Base-by-base conservation (phyloP, 2,888 invertebrate species). In the Clusia tigrina region DNA sequence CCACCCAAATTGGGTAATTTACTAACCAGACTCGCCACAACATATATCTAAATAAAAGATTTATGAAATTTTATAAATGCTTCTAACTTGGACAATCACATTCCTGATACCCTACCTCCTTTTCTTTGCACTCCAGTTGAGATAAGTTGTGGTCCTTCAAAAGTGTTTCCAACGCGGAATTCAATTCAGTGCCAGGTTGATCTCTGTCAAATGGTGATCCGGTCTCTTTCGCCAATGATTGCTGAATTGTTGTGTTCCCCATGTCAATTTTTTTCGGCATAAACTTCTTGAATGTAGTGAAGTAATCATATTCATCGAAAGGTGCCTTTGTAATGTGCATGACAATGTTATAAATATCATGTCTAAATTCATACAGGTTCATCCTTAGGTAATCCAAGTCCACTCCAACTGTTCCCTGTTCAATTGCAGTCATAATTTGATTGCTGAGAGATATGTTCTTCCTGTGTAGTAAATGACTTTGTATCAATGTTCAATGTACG, bases 1-100 rank as follows among this genome's bases (percentile, higher is more conserved):
- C 96, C 97, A 3, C 97, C 97, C 57, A 98, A 86, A 85, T 98
- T 98, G 2, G 96, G 92, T 25, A 90, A 78, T 78, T 92, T 91
- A 73, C 94, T 92, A 68, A 98, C 88, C 22, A 97, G 86, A 5
- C 93, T 91, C 1, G 96, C 94, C 0, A 97, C 91, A 1, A 97
- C 88, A 68, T 96, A 89, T 0, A 75, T 56, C 15, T 71, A 71
- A n/a, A n/a, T 69, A 3, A 62, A n/a, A n/a, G n/a, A n/a, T n/a
- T n/a, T n/a, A n/a, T n/a, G n/a, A n/a, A 63, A 48, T 2, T n/a
- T n/a, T 48, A 2, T 17, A 48, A 48, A 10, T 17, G 15, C n/a
- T 26, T 26, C 2, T n/a, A 26, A 10, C 10, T 23, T 12, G 18
- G 2, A 25, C 26, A 26, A 1, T 15, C 26, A n/a, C n/a, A n/a